A percentile compares a stretch with the other conserved stretches of the same genome.
phyloP scores from a whole-genome alignment of 2,888 invertebrate species.

The Fragum fragum region DNA sequence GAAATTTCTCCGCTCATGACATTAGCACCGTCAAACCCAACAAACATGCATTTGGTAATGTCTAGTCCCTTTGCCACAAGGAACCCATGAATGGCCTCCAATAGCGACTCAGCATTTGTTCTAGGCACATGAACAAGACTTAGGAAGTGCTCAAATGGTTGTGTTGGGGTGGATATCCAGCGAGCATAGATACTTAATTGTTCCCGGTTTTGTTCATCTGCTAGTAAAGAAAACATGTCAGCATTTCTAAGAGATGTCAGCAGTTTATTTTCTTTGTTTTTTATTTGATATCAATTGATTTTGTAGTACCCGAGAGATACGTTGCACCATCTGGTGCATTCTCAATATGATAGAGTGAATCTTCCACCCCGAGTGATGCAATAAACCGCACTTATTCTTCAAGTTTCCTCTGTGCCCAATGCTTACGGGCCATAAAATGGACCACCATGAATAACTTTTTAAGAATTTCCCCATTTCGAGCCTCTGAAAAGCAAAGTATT shows the following conservation, averaged over 20 bases:
- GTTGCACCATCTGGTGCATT: slow-evolving; percentile 12
- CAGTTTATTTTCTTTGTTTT: slow-evolving; percentile 19
- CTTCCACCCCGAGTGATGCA: too few species aligned
- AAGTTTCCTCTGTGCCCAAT: slow-evolving; percentile 31
- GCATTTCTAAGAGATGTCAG: not conserved
- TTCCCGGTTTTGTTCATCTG: slow-evolving; percentile 40
- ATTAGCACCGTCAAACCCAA: slow-evolving; percentile 56
- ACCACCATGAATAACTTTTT: too few species aligned
- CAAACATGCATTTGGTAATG: slow-evolving; percentile 45
- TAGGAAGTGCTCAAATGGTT: slow-evolving; percentile 40
- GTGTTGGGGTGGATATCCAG: too few species aligned
- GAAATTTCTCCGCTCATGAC: slow-evolving; percentile 54
- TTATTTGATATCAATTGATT: not conserved
- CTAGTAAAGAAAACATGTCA: slow-evolving; percentile 9
- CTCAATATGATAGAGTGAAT: too few species aligned
- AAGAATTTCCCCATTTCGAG: too few species aligned
- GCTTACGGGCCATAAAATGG: slow-evolving; percentile 24
- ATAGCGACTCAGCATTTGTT: slow-evolving; percentile 47
- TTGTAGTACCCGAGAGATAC: not conserved
- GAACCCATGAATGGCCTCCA: slow-evolving; percentile 34
- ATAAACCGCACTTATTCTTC: too few species aligned
- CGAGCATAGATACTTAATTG: slow-evolving; percentile 43
- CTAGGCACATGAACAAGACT: slow-evolving; percentile 34
- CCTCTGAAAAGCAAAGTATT: too few species aligned
- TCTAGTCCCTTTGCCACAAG: slow-evolving; percentile 25